These are phyloP conservation scores for Leucophenga montana DNA, from an alignment of 2,888 invertebrate genomes.

Conservation along the genomic window DNA sequence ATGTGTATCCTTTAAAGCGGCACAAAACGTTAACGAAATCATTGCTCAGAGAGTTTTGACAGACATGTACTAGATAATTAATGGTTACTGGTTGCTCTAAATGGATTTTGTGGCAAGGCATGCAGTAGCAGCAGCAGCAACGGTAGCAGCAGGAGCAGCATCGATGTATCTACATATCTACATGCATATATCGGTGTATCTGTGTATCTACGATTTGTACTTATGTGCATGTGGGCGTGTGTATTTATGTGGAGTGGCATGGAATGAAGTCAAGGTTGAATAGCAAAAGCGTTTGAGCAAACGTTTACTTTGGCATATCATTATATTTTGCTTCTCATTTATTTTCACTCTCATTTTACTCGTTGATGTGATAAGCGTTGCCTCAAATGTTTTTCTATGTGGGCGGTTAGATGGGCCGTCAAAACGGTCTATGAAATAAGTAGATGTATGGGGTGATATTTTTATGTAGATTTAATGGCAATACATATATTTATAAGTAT, in stretches of 20 bases:
- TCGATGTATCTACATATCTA: neutral
- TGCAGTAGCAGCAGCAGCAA: no score
- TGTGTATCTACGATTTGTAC: neutral
- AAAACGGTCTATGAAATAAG: no score
- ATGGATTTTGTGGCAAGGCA: conserved; percentile 52
- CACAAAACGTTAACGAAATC: conserved; percentile 9
- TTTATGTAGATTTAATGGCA: no score
- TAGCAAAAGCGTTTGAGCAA: neutral
- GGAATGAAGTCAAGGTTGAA: conserved; percentile 19
- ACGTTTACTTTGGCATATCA: neutral
- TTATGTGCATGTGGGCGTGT: neutral
- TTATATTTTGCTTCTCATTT: no score
- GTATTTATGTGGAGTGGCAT: neutral
- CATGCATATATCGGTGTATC: conserved; percentile 1
- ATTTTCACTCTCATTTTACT: no score
- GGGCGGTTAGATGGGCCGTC: no score
- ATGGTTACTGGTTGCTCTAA: conserved; percentile 53
- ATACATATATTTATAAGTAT: no score
- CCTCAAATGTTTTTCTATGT: no score
- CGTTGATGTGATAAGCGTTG: no score
- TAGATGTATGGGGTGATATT: no score
- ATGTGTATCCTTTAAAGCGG: conserved; percentile 8
- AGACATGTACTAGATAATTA: conserved; percentile 50
- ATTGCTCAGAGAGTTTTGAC: conserved; percentile 19
- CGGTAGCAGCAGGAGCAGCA: no score